Evolutionary conservation across 2,113 vertebrate species (phyloP), one percentile per base, ranked within the genome.

Genomic region (Ia io): DNA sequence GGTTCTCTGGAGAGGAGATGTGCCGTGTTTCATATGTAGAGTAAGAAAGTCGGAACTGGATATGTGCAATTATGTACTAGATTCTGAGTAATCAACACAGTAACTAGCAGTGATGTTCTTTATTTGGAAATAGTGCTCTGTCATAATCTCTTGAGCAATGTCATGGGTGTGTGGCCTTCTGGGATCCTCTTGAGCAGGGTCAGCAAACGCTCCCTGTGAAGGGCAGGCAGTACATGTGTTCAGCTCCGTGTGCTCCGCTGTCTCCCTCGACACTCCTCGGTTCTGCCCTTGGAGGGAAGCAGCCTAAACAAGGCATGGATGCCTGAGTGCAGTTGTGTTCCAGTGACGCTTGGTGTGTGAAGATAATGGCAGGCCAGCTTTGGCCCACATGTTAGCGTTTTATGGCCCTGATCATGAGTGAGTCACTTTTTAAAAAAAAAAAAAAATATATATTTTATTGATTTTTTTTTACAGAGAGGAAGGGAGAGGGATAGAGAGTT

Each of bases 1-100:
- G 51, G 6, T 78, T 93, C 49, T 92, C 11, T 65, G 67, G 67
- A 37, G 37, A 93, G 78, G 40, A 82, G 65, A 78, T 44, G 22
- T 49, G 22, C 1, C 2, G 5, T 79, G 40, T 95, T 92, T 95
- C 77, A 40, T 76, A 42, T 18, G 32, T n/a, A 77, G 65, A 94
- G 61, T 77, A 56, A 91, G 69, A 87, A 93, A 70, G 20, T 63
- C 42, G 87, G 67, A 76, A 95, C 77, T 84, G 42, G 90, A 4
- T 77, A 61, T 35, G 35, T 84, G 51, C 49, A 78, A 13, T 80
- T 92, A 86, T 53, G 53, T 6, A 22, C 69, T 91, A 80, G 65
- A 65, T 77, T 74, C 77, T 28, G 80, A 51, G 63, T 84, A 69
- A 80, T 76, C 49, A 91, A 35, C 20, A n/a, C 40, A n/a, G n/a